A percentile compares a stretch with the other conserved stretches of the same genome.
phyloP scores from a whole-genome alignment of 2,888 invertebrate genomes.

The Epinotia bilunana region DNA sequence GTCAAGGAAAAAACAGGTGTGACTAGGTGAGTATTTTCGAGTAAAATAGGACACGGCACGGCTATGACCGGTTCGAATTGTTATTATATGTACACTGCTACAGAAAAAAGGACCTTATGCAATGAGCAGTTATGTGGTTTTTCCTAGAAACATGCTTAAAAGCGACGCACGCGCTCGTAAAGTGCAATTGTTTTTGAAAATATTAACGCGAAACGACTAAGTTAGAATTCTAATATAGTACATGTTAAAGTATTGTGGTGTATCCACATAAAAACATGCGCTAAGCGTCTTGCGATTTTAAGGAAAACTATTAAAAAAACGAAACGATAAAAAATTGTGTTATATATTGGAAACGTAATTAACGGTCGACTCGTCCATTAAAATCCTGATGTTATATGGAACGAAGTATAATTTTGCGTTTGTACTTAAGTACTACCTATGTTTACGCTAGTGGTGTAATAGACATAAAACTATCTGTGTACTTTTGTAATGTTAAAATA shows the following conservation, averaged over 20 bases:
- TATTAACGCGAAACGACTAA: constrained; percentile 2
- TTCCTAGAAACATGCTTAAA: neutral
- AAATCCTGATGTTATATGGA: no score
- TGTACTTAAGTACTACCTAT: no score
- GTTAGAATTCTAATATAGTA: constrained; percentile 6
- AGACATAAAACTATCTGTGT: neutral
- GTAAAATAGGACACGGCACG: neutral
- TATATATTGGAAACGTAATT: no score
- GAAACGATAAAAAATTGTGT: no score
- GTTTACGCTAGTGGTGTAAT: neutral
- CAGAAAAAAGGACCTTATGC: neutral
- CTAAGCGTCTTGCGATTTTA: no score
- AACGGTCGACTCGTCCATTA: no score
- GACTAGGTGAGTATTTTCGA: neutral
- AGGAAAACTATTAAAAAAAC: no score
- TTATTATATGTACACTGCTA: neutral
- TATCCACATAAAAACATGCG: neutral
- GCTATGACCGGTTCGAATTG: constrained; percentile 26
- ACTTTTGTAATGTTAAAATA: no score
- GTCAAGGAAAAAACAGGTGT: neutral
- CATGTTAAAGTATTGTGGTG: neutral
- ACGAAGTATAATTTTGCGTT: no score
- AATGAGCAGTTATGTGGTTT: neutral
- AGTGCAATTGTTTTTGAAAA: constrained; percentile 15
- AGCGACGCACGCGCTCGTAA: constrained; percentile 9